Conservation (phyloP, 2,113 vertebrate species). For the Triplophysa rosa region DNA sequence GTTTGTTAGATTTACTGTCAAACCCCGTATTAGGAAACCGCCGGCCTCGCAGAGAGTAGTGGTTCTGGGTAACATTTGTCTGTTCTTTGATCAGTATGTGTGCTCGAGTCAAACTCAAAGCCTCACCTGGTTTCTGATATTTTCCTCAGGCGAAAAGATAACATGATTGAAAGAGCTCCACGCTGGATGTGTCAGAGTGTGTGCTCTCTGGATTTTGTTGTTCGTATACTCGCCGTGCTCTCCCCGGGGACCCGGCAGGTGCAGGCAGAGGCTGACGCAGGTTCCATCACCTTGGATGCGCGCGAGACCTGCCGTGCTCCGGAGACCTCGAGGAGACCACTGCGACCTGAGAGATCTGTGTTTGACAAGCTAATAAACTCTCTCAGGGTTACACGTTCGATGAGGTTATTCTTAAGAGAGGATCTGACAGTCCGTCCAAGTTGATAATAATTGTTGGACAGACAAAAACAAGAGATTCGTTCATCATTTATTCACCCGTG, state of each 20-base stretch:
- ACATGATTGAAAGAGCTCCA: conserved; percentile 67
- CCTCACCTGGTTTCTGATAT: conserved; percentile 40
- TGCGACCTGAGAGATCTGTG: conserved; percentile 60
- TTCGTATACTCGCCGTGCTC: conserved; percentile 58
- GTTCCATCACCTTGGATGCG: conserved; percentile 75
- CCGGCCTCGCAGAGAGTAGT: conserved; percentile 28
- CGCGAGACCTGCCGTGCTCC: conserved; percentile 56
- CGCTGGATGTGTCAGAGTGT: conserved; percentile 64
- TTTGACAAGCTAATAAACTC: conserved; percentile 73
- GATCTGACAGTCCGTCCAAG: conserved; percentile 69
- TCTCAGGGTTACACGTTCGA: conserved; percentile 68
- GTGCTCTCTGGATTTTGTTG: conserved; percentile 63
- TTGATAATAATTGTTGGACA: conserved; percentile 24
- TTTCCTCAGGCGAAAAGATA: conserved; percentile 53
- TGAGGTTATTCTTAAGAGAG: conserved; percentile 70
- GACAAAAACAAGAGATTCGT: conserved; percentile 20
- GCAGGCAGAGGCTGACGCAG: conserved; percentile 66
- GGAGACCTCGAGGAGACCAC: conserved; percentile 58
- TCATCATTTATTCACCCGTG: too few relatives aligned
- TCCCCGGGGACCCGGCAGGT: conserved; percentile 70
- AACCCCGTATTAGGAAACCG: conserved; percentile 24
- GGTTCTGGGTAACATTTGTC: conserved; percentile 45
- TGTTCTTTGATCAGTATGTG: conserved; percentile 47
- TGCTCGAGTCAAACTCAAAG: conserved; percentile 41
- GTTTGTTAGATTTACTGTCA: conserved; percentile 52